Base-by-base conservation (phyloP, 2,888 invertebrate genomes). In the Eumacrocentrus americanus region DNA sequence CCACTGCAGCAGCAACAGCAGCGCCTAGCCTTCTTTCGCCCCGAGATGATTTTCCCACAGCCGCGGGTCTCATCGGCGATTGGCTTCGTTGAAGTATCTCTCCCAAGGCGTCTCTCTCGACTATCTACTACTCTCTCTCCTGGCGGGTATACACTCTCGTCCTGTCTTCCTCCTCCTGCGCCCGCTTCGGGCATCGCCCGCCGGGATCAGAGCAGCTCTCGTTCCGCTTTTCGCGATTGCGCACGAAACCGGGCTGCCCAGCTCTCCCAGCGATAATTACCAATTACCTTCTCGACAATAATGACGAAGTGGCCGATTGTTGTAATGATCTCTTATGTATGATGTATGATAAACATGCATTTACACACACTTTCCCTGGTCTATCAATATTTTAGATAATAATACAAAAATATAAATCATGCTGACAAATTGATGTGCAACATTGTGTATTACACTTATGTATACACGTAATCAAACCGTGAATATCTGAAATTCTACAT, bases 11-110 rank as follows among this genome's bases (percentile, higher is more conserved):
- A n/a, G n/a, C n/a, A n/a, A n/a, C n/a, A n/a, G n/a, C n/a, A 63
- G 61, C 63, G 63, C 62, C 60, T 64, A 67, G 64, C 60, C 67
- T 67, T 67, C 67, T 66, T 67, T 66, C 63, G 63, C 63, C 64
- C 69, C 67, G 67, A 71, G 75, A 77, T 76, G 76, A 73, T 80
- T 80, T 80, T 80, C 80, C 80, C 80, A 80, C 80, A 80, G 80
- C 44, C 54, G 53, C 59, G 35, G 53, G 47, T 48, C 59, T 54
- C 59, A 40, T 54, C 53, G 54, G 47, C 54, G 59, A 54, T 54
- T 59, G 54, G 54, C 59, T 54, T 48, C 48, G 54, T 54, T 54
- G 29, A 54, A 44, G 54, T 54, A 54, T 54, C 54, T 54, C 50
- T 34, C 54, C 20, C 42, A 29, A 54, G 59, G 54, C 54, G 47